Conservation (phyloP, 2,113 vertebrate species). For the Coturnix japonica region DNA sequence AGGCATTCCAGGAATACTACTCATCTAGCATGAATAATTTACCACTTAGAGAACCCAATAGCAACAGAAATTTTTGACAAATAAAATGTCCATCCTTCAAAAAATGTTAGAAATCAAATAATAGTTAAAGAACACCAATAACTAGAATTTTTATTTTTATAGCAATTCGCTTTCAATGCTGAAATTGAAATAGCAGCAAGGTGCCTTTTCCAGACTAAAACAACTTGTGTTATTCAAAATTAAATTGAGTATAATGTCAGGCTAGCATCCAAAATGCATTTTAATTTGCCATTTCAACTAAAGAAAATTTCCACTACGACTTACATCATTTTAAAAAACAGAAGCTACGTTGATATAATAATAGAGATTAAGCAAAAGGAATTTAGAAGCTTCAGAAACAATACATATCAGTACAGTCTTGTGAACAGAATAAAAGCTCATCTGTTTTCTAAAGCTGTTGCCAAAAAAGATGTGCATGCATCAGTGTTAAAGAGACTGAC, state of each 20-base stretch:
- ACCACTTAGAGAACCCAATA: background rate
- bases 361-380: background rate
- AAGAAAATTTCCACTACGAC: background rate
- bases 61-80: background rate
- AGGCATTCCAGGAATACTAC: background rate
- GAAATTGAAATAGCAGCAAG: background rate
- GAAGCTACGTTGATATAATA: background rate
- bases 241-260: background rate
- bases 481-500: background rate
- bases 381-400: background rate
- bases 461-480: background rate
- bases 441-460: background rate
- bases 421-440: background rate
- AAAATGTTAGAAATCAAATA: background rate
- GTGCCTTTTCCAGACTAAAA: background rate
- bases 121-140: background rate
- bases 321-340: background rate
- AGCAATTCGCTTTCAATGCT: background rate
- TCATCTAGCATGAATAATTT: background rate
- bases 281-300: background rate
- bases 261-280: background rate
- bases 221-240: background rate
- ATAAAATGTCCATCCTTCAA: background rate
- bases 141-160: background rate
- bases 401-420: fast-evolving